Base-by-base conservation (phyloP, 2,113 vertebrate genomes). In the Upupa epops region DNA sequence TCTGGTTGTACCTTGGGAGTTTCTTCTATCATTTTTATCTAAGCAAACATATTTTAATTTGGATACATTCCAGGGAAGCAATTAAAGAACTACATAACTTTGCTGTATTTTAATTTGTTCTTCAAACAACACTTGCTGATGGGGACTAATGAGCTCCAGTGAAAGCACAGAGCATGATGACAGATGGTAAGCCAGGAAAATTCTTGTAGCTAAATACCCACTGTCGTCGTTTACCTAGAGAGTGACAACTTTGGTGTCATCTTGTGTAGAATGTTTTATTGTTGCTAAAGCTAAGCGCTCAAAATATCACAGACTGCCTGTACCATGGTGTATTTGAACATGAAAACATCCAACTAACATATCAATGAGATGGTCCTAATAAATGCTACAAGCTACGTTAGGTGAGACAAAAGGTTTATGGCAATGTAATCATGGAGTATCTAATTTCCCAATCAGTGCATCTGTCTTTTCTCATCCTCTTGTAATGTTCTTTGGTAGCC, bases 171-270 rank as follows among this genome's bases (percentile, higher is more conserved):
- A 89, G 91, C 75, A 40, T 34, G 58, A 77, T 86, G 90, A 95
- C 94, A 96, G 94, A 96, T 95, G 94, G 93, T 63, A 78, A 92
- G 72, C 65, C 56, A 95, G 90, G 91, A 94, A 95, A 93, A 88
- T 24, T 88, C 21, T 37, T 80, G 45, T 86, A 91, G 60, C 52
- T 89, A 89, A 94, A 91, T 91, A 94, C 15, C 18, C 51, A 45
- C 79, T 91, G 88, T 87, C 88, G 74, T 74, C 71, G 88, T 89
- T 94, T 95, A 86, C 79, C 48, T 66, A 74, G 37, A 82, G 28
- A 86, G 8, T 94, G 85, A 92, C 85, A 96, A 83, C 29, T 90
- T 52, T n/a, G 29, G 55, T 94, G 71, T 83, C 20, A 48, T 93
- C 91, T 89, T 89, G 31, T 55, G 42, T 19, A 66, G 55, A 55